A percentile compares a stretch with the other conserved stretches of the same genome.
Conservation (phyloP, 2,797 vertebrate species). For the Lacerta bilineata region DNA sequence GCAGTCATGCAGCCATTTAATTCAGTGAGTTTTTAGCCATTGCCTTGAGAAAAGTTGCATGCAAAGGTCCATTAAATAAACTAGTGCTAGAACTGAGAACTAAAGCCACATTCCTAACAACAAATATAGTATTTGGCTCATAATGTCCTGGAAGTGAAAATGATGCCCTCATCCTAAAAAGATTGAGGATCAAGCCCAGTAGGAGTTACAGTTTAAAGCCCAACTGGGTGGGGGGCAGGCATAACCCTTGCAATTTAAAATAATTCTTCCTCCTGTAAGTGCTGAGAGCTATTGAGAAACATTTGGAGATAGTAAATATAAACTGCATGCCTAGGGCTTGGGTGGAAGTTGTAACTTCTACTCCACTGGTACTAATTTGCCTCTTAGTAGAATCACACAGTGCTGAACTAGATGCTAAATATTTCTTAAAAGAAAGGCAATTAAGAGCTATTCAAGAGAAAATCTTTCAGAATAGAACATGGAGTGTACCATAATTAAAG, state of each 20-base stretch:
- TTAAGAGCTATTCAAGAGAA: slow-evolving; percentile 69
- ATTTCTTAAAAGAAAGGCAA: slow-evolving; percentile 67
- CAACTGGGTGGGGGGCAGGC: slow-evolving; percentile 19
- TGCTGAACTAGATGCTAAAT: slow-evolving; percentile 64
- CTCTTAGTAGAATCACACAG: slow-evolving; percentile 65
- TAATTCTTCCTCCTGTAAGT: slow-evolving; percentile 44
- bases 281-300: slow-evolving; percentile 25
- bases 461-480: slow-evolving; percentile 41
- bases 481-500: slow-evolving; percentile 52
- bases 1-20: slow-evolving; percentile 5
- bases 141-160: slow-evolving; percentile 1
- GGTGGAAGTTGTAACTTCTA: slow-evolving; percentile 59
- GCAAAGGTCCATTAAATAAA: neutral
- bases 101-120: neutral
- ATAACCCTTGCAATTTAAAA: neutral
- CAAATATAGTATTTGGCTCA: neutral
- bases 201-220: slow-evolving; percentile 33
- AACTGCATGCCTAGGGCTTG: neutral
- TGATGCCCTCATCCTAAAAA: neutral
- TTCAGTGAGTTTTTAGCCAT: neutral
- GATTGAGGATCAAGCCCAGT: slow-evolving; percentile 19
- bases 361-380: slow-evolving; percentile 72
- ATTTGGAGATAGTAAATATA: slow-evolving; percentile 41
- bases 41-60: neutral
- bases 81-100: neutral